Conservation (phyloP, 2,888 invertebrate species). For the Cremastobaeus sp. region DNA sequence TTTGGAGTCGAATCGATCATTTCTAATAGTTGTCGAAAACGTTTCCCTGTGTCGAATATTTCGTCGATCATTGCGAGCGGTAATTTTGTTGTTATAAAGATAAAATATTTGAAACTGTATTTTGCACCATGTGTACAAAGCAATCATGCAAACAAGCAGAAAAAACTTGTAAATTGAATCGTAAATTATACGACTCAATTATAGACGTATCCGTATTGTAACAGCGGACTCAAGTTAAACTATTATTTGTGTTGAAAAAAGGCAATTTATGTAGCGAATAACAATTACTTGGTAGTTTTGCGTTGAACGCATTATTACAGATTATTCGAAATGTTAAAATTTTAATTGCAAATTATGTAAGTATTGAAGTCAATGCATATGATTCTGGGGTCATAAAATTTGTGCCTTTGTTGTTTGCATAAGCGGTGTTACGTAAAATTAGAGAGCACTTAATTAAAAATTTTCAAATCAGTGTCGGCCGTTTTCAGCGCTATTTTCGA, state of each 20-base stretch:
- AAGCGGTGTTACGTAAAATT: constrained; percentile 43
- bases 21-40: too few species aligned
- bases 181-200: constrained; percentile 52
- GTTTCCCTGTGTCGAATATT: too few species aligned
- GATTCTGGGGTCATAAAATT: constrained; percentile 37
- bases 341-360: constrained; percentile 35
- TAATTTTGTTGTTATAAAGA: constrained; percentile 66
- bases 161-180: constrained; percentile 55
- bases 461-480: too few species aligned
- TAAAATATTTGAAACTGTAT: constrained; percentile 34
- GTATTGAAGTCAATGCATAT: constrained; percentile 16
- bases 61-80: too few species aligned
- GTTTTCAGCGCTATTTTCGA: not conserved
- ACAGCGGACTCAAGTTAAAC: constrained; percentile 29
- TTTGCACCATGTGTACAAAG: constrained; percentile 45
- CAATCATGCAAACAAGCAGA: constrained; percentile 52
- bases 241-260: constrained; percentile 21
- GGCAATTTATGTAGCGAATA: constrained; percentile 29
- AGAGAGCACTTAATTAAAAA: too few species aligned
- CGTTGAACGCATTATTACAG: constrained; percentile 14
- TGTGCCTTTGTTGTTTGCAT: constrained; percentile 42
- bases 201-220: constrained; percentile 54
- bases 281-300: constrained; percentile 17
- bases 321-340: constrained; percentile 38
- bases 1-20: too few species aligned